Conservation (phyloP, 2,888 invertebrate genomes). For the Asteroscopus sphinx region DNA sequence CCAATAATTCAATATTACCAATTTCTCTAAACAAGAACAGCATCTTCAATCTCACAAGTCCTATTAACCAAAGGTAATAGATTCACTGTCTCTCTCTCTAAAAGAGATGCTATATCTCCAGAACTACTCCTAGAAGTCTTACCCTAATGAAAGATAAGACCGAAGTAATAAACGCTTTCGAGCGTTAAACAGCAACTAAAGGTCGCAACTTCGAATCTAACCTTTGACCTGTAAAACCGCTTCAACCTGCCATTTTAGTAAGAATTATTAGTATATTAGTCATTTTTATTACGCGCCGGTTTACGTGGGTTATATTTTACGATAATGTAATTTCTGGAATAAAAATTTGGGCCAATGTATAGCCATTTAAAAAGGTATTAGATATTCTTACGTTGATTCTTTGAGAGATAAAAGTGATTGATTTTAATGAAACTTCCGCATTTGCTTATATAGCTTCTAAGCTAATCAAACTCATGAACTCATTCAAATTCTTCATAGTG, state of each 20-base stretch:
- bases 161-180: slow-evolving; percentile 24
- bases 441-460: neutral
- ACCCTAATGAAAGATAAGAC: slow-evolving; percentile 23
- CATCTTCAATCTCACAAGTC: neutral
- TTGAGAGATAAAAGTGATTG: slow-evolving; percentile 11
- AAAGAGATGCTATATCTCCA: slow-evolving; percentile 3
- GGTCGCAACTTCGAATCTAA: slow-evolving; percentile 30
- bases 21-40: neutral
- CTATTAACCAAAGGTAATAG: slow-evolving; percentile 1
- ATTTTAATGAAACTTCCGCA: slow-evolving; percentile 3
- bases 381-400: slow-evolving; percentile 31
- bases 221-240: slow-evolving; percentile 44
- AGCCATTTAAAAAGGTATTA: slow-evolving; percentile 25
- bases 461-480: too few relatives aligned
- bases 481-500: too few relatives aligned
- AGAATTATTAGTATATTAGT: slow-evolving; percentile 47
- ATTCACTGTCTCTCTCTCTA: slow-evolving; percentile 2
- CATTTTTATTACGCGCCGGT: slow-evolving; percentile 46
- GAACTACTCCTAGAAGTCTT: neutral
- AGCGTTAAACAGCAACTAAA: slow-evolving; percentile 33
- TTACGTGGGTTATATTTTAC: slow-evolving; percentile 42
- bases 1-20: neutral
- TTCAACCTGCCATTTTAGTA: slow-evolving; percentile 43
- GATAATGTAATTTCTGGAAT: slow-evolving; percentile 44
- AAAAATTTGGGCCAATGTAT: slow-evolving; percentile 26